Percentiles rank a stretch among this genome's conserved stretches.
These are phyloP conservation scores for Pristionchus mayeri DNA, from an alignment of 2,888 invertebrate genomes.

Conservation along the genomic window DNA sequence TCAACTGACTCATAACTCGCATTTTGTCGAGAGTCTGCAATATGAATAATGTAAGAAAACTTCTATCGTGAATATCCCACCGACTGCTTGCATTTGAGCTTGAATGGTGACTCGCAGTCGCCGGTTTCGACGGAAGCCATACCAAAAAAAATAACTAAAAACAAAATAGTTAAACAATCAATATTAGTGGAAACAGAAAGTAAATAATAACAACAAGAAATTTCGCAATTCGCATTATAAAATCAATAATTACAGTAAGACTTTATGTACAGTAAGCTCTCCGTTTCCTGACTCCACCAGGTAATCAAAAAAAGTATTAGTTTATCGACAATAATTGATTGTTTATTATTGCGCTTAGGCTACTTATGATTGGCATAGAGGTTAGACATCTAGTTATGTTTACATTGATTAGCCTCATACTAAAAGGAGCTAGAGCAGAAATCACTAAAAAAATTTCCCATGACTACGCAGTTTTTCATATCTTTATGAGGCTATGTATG, in stretches of 20 bases:
- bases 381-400: too few species aligned
- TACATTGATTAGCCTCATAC: too few species aligned
- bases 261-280: too few species aligned
- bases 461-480: too few species aligned
- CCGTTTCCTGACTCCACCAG: too few species aligned
- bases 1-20: neutral
- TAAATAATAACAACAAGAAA: neutral
- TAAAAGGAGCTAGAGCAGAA: too few species aligned
- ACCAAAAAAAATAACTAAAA: neutral
- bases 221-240: neutral
- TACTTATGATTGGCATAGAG: too few species aligned
- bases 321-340: too few species aligned
- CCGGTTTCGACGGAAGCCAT: neutral
- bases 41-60: neutral
- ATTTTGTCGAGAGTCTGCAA: neutral
- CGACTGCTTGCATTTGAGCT: neutral
- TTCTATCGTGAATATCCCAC: neutral
- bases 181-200: neutral
- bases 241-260: neutral
- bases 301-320: too few species aligned
- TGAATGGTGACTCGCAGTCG: neutral
- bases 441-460: too few species aligned
- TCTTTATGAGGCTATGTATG: too few species aligned
- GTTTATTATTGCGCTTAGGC: too few species aligned
- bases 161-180: neutral